Conservation (phyloP, 2,113 vertebrate species). For the Copsychus sechellarum region DNA sequence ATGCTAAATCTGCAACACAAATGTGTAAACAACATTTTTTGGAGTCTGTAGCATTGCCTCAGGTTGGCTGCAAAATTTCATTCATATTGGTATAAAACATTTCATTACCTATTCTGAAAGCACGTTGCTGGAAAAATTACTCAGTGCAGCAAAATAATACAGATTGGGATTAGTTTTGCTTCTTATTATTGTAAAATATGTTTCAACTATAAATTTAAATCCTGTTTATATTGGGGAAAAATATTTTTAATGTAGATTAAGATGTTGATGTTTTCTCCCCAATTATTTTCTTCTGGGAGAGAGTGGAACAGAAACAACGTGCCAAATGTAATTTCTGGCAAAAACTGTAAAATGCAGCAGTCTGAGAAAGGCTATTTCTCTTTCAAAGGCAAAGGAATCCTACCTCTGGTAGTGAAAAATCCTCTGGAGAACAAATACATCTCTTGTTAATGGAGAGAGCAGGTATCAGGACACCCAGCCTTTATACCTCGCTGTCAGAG, state of each 20-base stretch:
- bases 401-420: neutral
- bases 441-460: neutral
- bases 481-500: neutral
- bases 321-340: neutral
- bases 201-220: neutral
- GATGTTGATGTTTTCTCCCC: neutral
- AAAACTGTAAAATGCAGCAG: neutral
- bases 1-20: slow-evolving; percentile 4
- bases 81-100: neutral
- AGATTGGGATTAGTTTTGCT: neutral
- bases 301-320: neutral
- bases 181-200: neutral
- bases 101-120: neutral
- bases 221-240: neutral
- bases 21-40: neutral
- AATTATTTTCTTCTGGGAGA: slow-evolving; percentile 1
- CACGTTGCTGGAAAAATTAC: neutral
- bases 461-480: neutral
- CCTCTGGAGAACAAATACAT: neutral
- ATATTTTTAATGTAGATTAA: neutral
- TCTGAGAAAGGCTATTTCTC: neutral
- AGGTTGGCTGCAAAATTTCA: neutral
- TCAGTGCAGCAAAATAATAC: neutral
- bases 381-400: neutral
- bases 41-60: neutral